Evolutionary conservation across 2,113 vertebrate species (phyloP).

Genomic region (Tachysurus fulvidraco): DNA sequence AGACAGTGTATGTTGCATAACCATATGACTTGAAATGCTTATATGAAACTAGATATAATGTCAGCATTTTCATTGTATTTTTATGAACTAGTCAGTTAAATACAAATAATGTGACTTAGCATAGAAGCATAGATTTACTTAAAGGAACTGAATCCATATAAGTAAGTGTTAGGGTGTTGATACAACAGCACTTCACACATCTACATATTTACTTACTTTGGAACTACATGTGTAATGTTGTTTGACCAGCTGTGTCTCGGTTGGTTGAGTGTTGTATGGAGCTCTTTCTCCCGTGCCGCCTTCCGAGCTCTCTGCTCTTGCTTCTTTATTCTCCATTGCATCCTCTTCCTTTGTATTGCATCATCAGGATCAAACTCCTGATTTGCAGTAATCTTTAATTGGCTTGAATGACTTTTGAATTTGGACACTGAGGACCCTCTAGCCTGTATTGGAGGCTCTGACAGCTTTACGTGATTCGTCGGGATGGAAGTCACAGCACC

Average conservation of each 20-base stretch:
- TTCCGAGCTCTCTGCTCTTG: constrained; percentile 78
- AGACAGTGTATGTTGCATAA: neutral
- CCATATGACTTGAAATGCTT: neutral
- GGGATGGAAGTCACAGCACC: constrained; percentile 38
- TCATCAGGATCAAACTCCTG: constrained; percentile 67
- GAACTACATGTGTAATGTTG: neutral
- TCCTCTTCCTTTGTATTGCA: constrained; percentile 69
- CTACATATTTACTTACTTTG: constrained; percentile 20
- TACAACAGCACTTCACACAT: neutral
- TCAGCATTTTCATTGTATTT: neutral
- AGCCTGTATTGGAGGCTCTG: neutral
- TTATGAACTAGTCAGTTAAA: neutral
- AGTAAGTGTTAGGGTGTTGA: neutral
- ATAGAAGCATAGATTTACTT: neutral
- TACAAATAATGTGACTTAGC: neutral
- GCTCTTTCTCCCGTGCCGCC: constrained; percentile 61
- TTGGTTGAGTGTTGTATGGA: constrained; percentile 14
- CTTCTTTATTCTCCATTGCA: constrained; percentile 79
- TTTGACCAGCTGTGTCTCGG: neutral
- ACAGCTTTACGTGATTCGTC: constrained; percentile 13
- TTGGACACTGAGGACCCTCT: constrained; percentile 11
- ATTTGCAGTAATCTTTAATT: constrained; percentile 11
- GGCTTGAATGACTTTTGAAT: constrained; percentile 14
- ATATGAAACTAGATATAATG: neutral
- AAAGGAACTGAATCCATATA: neutral